A percentile compares a stretch with the other conserved stretches of the same genome.
phyloP scores from a whole-genome alignment of 2,797 vertebrate species.

The Apogon talboti region DNA sequence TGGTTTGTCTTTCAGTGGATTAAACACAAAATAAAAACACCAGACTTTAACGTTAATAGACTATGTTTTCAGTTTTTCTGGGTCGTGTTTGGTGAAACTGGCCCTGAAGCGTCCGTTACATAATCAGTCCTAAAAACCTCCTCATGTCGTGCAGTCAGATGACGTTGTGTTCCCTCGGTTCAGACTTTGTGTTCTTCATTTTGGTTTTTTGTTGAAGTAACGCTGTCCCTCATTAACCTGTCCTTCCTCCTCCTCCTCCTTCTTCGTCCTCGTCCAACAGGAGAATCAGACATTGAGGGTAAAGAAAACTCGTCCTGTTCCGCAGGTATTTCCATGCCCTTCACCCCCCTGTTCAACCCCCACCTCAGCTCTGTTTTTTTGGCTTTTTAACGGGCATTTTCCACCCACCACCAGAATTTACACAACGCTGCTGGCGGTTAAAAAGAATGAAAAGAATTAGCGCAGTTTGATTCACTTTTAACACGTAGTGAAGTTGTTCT shows the following conservation, averaged over 20 bases:
- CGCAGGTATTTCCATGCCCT: conserved; percentile 89
- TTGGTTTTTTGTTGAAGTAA: conserved; percentile 31
- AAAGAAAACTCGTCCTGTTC: conserved; percentile 85
- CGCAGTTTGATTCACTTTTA: background rate
- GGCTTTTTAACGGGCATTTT: conserved; percentile 4
- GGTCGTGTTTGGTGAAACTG: background rate
- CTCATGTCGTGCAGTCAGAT: conserved; percentile 2
- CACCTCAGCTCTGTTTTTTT: conserved; percentile 27
- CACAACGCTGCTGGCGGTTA: conserved; percentile 22
- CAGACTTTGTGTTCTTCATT: conserved; percentile 14
- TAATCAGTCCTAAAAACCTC: background rate
- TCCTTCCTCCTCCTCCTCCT: conserved; percentile 41
- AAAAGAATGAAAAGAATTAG: conserved; percentile 21
- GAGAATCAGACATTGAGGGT: conserved; percentile 90
- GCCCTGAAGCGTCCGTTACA: background rate
- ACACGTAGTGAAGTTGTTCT: conserved; percentile 25
- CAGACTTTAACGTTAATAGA: too few relatives aligned
- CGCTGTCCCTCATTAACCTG: conserved; percentile 52
- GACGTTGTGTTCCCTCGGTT: background rate
- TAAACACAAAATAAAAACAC: too few relatives aligned
- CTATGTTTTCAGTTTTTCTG: background rate
- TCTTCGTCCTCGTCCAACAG: conserved; percentile 85
- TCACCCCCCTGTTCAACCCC: conserved; percentile 44
- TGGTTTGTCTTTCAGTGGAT: too few relatives aligned
- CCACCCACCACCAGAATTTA: conserved; percentile 33